These are phyloP conservation scores for Netelia virgata DNA, from an alignment of 2,888 invertebrate genomes.

Conservation along the genomic window DNA sequence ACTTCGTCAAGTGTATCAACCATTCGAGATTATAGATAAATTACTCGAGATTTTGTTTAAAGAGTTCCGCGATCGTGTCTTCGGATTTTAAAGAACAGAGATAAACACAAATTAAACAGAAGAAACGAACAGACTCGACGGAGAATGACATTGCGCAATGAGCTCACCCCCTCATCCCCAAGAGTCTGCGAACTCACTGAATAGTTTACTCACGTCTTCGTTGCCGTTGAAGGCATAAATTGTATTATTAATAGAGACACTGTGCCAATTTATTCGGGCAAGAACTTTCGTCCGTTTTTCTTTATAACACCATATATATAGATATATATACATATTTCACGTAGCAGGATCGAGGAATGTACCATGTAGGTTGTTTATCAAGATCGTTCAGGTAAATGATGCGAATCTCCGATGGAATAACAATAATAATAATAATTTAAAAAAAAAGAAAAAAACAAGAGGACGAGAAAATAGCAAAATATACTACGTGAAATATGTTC, in stretches of 20 bases:
- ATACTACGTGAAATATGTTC: conserved; percentile 45
- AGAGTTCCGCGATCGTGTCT: conserved; percentile 31
- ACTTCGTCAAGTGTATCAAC: conserved; percentile 12
- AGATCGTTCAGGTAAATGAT: conserved; percentile 48
- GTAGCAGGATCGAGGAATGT: conserved; percentile 26
- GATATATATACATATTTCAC: conserved; percentile 44
- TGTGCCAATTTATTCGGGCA: conserved; percentile 65
- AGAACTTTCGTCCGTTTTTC: conserved; percentile 53
- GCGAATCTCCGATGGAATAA: conserved; percentile 7
- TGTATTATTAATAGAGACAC: conserved; percentile 62
- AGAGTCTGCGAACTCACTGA: conserved; percentile 42
- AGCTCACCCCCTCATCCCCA: conserved; percentile 18
- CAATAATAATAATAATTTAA: conserved; percentile 15
- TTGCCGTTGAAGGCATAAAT: conserved; percentile 52
- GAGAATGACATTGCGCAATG: conserved; percentile 55
- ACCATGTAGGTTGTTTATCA: conserved; percentile 42
- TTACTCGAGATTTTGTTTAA: conserved; percentile 21
- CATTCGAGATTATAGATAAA: conserved; percentile 5
- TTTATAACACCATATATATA: conserved; percentile 41
- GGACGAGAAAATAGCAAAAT: not conserved
- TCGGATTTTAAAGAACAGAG: conserved; percentile 1
- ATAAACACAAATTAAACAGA: not conserved
- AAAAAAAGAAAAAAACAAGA: not conserved
- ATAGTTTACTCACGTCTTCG: conserved; percentile 56
- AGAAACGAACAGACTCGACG: conserved; percentile 17